These are phyloP conservation scores for Drosophila sordidula DNA, from an alignment of 2,888 invertebrate genomes.

Conservation along the genomic window DNA sequence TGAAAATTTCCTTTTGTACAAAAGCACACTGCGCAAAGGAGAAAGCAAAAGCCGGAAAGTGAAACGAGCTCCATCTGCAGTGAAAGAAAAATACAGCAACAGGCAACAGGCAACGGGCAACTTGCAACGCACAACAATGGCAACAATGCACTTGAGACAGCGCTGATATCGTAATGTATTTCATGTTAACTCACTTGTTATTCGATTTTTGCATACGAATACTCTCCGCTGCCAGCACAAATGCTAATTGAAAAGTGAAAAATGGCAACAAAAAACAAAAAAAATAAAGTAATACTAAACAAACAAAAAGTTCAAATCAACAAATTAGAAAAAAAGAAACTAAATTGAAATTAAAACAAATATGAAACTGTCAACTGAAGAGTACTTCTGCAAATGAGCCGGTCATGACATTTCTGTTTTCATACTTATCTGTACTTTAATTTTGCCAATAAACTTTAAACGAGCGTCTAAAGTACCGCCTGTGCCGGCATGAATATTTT, in stretches of 20 bases:
- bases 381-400: not conserved
- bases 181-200: slow-evolving; percentile 31
- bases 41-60: slow-evolving; percentile 70
- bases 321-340: no score
- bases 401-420: not conserved
- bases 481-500: slow-evolving; percentile 62
- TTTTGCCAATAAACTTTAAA: slow-evolving; percentile 37
- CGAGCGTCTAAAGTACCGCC: slow-evolving; percentile 33
- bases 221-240: slow-evolving; percentile 28
- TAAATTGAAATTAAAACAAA: not conserved
- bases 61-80: slow-evolving; percentile 72
- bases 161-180: slow-evolving; percentile 57
- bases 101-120: slow-evolving; percentile 38
- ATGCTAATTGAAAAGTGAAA: slow-evolving; percentile 60
- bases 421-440: slow-evolving; percentile 14
- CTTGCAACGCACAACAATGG: slow-evolving; percentile 50
- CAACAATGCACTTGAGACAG: slow-evolving; percentile 73
- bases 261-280: not conserved
- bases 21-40: slow-evolving; percentile 27
- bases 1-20: slow-evolving; percentile 53
- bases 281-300: not conserved
- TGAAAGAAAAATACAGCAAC: slow-evolving; percentile 72
- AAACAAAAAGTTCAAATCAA: no score
- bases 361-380: not conserved
- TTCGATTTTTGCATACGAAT: slow-evolving; percentile 16